A percentile compares a stretch with the other conserved stretches of the same genome.
These are phyloP conservation scores for Bactericera cockerelli DNA, from an alignment of 1,140 invertebrate species.

Conservation along the genomic window DNA sequence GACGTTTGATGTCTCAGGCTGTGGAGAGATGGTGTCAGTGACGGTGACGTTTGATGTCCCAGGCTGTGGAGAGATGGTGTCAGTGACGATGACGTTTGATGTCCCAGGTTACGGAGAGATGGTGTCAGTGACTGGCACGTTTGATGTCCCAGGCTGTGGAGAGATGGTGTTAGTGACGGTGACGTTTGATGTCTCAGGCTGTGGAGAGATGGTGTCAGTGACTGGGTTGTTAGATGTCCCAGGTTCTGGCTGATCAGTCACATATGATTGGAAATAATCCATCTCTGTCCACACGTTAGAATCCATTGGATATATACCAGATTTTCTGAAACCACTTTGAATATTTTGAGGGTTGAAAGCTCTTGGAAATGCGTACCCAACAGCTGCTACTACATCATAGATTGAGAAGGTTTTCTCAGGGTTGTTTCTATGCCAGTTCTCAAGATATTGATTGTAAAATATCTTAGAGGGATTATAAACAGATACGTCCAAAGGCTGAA, in stretches of 20 bases:
- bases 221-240: background rate
- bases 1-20: too few relatives aligned
- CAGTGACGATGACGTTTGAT: too few relatives aligned
- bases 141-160: too few relatives aligned
- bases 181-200: too few relatives aligned
- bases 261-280: conserved; percentile 24
- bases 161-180: too few relatives aligned
- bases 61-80: too few relatives aligned
- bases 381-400: conserved; percentile 25
- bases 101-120: too few relatives aligned
- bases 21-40: too few relatives aligned
- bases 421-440: conserved; percentile 31
- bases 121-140: too few relatives aligned
- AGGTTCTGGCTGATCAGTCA: conserved; percentile 12
- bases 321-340: conserved; percentile 28
- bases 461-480: conserved; percentile 11
- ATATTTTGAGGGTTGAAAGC: conserved; percentile 30
- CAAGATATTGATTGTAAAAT: conserved; percentile 25
- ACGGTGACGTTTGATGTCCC: too few relatives aligned
- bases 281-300: conserved; percentile 27
- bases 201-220: background rate
- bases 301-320: conserved; percentile 30
- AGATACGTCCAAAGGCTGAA: conserved; percentile 9
- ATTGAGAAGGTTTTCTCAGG: conserved; percentile 31
- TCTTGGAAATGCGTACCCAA: conserved; percentile 21